phyloP scores from a whole-genome alignment of 2,888 invertebrate genomes.

The Uloborus plumipes region DNA sequence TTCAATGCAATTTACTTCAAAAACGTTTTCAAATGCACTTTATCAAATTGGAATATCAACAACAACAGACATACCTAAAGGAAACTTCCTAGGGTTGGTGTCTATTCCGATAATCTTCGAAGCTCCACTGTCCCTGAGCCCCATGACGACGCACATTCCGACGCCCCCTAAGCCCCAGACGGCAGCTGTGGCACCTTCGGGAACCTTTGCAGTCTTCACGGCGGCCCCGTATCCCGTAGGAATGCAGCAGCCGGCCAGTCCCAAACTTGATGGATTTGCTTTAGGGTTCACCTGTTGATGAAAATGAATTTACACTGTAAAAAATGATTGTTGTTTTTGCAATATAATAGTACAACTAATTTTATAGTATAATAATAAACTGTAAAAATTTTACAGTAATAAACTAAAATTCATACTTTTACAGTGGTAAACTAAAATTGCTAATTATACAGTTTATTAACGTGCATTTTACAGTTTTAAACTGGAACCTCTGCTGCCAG shows the following conservation, averaged over 20 bases:
- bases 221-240: slow-evolving; percentile 66
- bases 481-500: too few species aligned
- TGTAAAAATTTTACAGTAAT: too few species aligned
- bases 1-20: too few species aligned
- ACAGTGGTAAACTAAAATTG: too few species aligned
- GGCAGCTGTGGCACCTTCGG: slow-evolving; percentile 69
- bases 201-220: slow-evolving; percentile 69
- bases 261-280: slow-evolving; percentile 44
- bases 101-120: slow-evolving; percentile 66
- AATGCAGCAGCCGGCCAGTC: slow-evolving; percentile 65
- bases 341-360: too few species aligned
- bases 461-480: too few species aligned
- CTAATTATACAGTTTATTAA: too few species aligned
- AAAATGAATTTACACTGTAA: too few species aligned
- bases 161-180: slow-evolving; percentile 72
- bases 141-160: slow-evolving; percentile 71
- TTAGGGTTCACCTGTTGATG: slow-evolving; percentile 49
- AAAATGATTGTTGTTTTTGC: too few species aligned
- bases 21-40: too few species aligned
- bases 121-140: slow-evolving; percentile 70
- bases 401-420: too few species aligned
- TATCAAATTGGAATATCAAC: background rate
- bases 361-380: too few species aligned
- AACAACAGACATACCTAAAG: slow-evolving; percentile 69
- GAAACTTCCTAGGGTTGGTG: slow-evolving; percentile 68